phyloP scores from a whole-genome alignment of 64 coral and sea anemone species.

The Astreopora myriophthalma region DNA sequence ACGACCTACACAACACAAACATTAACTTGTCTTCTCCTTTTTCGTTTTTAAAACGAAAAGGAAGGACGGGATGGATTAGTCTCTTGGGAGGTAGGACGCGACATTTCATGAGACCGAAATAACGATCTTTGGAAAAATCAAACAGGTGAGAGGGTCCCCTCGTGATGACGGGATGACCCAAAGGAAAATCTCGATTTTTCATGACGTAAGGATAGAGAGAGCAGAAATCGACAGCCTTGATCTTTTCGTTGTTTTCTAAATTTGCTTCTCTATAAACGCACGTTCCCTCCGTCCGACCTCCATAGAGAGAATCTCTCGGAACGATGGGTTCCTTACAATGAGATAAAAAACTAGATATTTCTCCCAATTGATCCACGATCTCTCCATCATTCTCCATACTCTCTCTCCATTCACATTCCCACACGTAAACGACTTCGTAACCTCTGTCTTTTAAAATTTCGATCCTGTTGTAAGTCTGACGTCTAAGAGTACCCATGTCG shows the following conservation, averaged over 20 bases:
- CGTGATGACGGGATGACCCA: background rate
- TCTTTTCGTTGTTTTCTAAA: background rate
- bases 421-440: too few species aligned
- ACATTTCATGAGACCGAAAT: background rate
- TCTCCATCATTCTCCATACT: too few species aligned
- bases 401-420: too few species aligned
- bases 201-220: background rate
- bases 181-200: background rate
- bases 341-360: too few species aligned
- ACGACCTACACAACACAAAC: too few species aligned
- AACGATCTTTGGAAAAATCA: background rate
- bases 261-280: background rate
- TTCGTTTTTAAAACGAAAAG: background rate
- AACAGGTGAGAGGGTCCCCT: background rate
- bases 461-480: too few species aligned
- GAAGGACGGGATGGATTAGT: background rate
- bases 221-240: background rate
- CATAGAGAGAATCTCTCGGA: background rate
- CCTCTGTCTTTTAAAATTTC: too few species aligned
- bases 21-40: background rate
- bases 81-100: background rate
- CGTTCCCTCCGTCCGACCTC: background rate
- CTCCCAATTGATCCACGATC: too few species aligned
- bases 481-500: too few species aligned
- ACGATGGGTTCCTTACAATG: too few species aligned